A percentile compares a stretch with the other conserved stretches of the same genome.
Evolutionary conservation across 2,797 vertebrate species (phyloP).

Genomic region (Aratinga solstitialis): DNA sequence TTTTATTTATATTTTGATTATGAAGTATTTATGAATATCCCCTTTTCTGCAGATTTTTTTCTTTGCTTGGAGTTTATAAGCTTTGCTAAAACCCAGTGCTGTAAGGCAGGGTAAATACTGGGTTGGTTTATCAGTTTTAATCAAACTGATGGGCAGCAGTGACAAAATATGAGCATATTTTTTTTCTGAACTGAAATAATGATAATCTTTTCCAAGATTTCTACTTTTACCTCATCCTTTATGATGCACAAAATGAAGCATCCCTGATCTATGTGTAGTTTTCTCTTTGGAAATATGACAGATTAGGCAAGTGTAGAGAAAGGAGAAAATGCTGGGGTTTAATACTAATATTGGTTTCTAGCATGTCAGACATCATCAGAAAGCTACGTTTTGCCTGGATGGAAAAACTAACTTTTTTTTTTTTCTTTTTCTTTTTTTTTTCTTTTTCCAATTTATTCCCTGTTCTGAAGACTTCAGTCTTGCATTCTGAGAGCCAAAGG

Average conservation of each 20-base stretch:
- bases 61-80: not conserved
- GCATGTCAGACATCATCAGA: not conserved
- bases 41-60: not conserved
- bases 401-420: not conserved
- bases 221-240: not conserved
- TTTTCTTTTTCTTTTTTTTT: not conserved
- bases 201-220: not conserved
- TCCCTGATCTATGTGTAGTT: not conserved
- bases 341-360: not conserved
- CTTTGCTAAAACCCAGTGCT: not conserved
- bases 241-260: not conserved
- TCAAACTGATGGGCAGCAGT: not conserved
- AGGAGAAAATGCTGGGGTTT: not conserved
- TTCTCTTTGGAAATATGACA: not conserved
- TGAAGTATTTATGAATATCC: not conserved
- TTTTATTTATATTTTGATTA: not conserved
- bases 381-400: not conserved
- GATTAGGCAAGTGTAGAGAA: not conserved
- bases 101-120: not conserved
- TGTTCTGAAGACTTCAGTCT: not conserved
- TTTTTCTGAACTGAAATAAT: not conserved
- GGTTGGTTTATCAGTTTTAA: not conserved
- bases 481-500: not conserved
- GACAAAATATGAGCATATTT: not conserved
- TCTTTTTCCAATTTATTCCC: not conserved